These are phyloP conservation scores for Cryptoblepharus egeriae DNA, from an alignment of 2,797 vertebrate genomes.

Conservation along the genomic window DNA sequence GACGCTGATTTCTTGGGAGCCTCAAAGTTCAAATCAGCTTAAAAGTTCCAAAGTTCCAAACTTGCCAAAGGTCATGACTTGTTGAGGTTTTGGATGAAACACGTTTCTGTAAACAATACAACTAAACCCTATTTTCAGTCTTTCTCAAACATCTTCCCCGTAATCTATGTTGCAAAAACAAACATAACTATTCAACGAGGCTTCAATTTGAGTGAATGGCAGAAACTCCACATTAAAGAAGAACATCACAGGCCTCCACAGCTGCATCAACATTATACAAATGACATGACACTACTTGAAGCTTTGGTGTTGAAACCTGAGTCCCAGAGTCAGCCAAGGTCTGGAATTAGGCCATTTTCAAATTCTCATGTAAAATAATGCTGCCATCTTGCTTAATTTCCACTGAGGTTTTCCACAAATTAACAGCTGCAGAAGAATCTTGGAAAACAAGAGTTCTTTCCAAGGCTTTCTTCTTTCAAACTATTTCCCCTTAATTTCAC, in stretches of 20 bases:
- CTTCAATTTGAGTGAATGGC: slow-evolving; percentile 54
- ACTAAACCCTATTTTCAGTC: slow-evolving; percentile 39
- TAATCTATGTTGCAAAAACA: slow-evolving; percentile 64
- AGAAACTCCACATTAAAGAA: slow-evolving; percentile 57
- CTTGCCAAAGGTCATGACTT: slow-evolving; percentile 45
- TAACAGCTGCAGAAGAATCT: slow-evolving; percentile 76
- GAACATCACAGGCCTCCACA: slow-evolving; percentile 67
- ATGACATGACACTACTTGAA: slow-evolving; percentile 64
- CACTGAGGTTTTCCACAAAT: slow-evolving; percentile 75
- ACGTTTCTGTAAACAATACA: slow-evolving; percentile 39
- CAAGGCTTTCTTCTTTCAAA: slow-evolving; percentile 76
- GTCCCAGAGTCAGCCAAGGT: slow-evolving; percentile 63
- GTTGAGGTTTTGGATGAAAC: slow-evolving; percentile 49
- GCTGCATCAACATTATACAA: slow-evolving; percentile 74
- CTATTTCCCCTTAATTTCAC: slow-evolving; percentile 60
- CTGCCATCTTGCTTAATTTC: slow-evolving; percentile 74
- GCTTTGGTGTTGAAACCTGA: slow-evolving; percentile 55
- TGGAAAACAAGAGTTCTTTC: slow-evolving; percentile 67
- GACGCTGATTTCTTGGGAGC: slow-evolving; percentile 37
- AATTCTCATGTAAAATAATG: slow-evolving; percentile 64
- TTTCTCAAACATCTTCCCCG: slow-evolving; percentile 44
- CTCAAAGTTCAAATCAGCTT: slow-evolving; percentile 46
- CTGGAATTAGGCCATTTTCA: slow-evolving; percentile 70
- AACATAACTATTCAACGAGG: slow-evolving; percentile 57
- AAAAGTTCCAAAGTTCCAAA: slow-evolving; percentile 21